Percentiles rank a stretch among this genome's conserved stretches.
phyloP scores from a whole-genome alignment of 2,113 vertebrate genomes.

The Spermophilus dauricus region DNA sequence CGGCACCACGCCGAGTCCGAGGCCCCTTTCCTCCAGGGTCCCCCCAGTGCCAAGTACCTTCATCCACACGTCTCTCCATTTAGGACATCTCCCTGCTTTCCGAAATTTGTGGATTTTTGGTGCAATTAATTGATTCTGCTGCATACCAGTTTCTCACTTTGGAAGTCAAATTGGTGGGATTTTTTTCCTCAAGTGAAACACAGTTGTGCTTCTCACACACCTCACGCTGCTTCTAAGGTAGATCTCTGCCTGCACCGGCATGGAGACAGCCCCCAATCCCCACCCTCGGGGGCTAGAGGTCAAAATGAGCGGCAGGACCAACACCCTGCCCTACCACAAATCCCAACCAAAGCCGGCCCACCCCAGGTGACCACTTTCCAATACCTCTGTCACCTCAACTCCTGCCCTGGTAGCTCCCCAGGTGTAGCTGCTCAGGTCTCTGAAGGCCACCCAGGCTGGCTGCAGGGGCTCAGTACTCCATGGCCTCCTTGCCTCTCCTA shows the following conservation, averaged over 20 bases:
- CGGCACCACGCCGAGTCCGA: no score
- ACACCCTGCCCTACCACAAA: rapidly evolving
- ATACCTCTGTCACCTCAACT: rapidly evolving
- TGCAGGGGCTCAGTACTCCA: no score
- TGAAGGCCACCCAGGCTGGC: background rate
- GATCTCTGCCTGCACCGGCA: no score
- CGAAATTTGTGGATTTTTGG: rapidly evolving
- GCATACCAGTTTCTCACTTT: background rate
- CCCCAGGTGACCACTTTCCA: no score
- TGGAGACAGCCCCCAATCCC: no score
- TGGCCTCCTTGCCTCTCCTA: background rate
- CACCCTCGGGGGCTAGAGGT: no score
- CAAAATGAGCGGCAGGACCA: rapidly evolving
- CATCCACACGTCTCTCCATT: no score
- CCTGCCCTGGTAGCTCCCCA: rapidly evolving
- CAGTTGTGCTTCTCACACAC: background rate
- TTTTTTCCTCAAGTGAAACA: background rate
- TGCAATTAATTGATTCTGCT: background rate
- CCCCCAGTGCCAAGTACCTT: no score
- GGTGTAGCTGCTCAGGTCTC: background rate
- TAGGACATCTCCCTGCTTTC: background rate
- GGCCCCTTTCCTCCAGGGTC: no score
- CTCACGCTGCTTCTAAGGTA: no score
- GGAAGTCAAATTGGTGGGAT: background rate
- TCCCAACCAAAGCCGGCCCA: rapidly evolving